Percentiles rank a stretch among this genome's conserved stretches.
These are phyloP conservation scores for Achlya flavicornis DNA, from an alignment of 2,888 invertebrate genomes.

Conservation along the genomic window DNA sequence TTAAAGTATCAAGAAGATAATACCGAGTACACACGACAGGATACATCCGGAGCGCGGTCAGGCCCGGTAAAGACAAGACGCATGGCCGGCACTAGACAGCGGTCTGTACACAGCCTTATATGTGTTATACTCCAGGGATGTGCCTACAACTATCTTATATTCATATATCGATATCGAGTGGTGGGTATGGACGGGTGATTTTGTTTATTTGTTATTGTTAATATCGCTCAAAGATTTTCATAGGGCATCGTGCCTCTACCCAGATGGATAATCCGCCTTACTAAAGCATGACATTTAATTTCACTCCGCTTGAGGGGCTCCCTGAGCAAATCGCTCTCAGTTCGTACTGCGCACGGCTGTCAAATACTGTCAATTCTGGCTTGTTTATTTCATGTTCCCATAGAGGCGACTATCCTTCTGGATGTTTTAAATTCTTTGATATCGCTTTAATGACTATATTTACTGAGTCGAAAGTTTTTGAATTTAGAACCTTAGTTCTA, in stretches of 20 bases:
- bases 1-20: constrained; percentile 51
- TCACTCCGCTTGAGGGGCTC: too few relatives aligned
- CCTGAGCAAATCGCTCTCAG: too few relatives aligned
- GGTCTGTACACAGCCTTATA: constrained; percentile 21
- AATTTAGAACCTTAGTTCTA: too few relatives aligned
- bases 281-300: too few relatives aligned
- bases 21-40: constrained; percentile 41
- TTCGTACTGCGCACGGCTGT: too few relatives aligned
- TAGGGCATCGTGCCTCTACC: too few relatives aligned
- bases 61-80: constrained; percentile 70
- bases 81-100: constrained; percentile 61
- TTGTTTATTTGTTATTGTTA: background rate
- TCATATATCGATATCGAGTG: background rate
- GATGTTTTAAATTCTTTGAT: too few relatives aligned
- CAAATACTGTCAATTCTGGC: too few relatives aligned
- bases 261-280: too few relatives aligned
- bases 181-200: background rate
- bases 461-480: background rate
- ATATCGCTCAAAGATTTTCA: too few relatives aligned
- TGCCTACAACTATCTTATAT: constrained; percentile 14
- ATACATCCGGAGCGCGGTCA: constrained; percentile 53
- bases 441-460: background rate
- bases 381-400: too few relatives aligned
- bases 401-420: too few relatives aligned
- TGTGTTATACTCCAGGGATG: constrained; percentile 44